These are phyloP conservation scores for Habroteleia sp. DNA, from an alignment of 2,888 invertebrate species.

Conservation along the genomic window DNA sequence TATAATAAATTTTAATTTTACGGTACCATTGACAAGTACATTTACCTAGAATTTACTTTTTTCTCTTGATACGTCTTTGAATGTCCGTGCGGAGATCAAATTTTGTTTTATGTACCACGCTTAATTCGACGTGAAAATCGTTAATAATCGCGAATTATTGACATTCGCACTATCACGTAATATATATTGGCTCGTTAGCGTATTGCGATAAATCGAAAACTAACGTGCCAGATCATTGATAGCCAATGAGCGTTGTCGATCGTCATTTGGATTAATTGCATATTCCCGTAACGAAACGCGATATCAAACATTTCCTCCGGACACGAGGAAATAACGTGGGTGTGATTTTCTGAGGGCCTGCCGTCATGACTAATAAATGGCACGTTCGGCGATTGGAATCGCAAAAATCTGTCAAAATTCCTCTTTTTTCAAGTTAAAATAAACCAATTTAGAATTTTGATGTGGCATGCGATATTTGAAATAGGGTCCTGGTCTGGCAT, in stretches of 20 bases:
- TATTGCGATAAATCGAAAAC: conserved; percentile 65
- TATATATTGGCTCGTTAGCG: conserved; percentile 63
- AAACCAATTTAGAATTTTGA: no score
- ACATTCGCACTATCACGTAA: conserved; percentile 58
- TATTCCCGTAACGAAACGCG: conserved; percentile 34
- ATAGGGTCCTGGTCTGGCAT: no score
- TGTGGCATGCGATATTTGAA: no score
- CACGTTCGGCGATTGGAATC: neutral
- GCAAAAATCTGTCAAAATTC: no score
- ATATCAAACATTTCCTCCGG: conserved; percentile 52
- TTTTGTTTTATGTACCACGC: conserved; percentile 39
- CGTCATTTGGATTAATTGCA: conserved; percentile 62
- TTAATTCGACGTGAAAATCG: conserved; percentile 43
- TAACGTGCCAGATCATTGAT: conserved; percentile 62
- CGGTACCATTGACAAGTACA: conserved; percentile 7
- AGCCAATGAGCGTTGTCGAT: conserved; percentile 55
- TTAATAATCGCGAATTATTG: conserved; percentile 47
- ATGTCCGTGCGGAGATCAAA: conserved; percentile 28
- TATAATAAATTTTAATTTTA: conserved; percentile 32
- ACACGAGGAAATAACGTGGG: conserved; percentile 33
- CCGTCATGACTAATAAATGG: conserved; percentile 33
- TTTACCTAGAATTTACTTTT: neutral
- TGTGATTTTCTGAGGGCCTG: conserved; percentile 17
- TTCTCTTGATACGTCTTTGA: neutral
- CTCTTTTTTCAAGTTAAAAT: no score